Percentiles rank a stretch among this genome's conserved stretches.
These are phyloP conservation scores for Eupelmus urozonus DNA, from an alignment of 2,888 invertebrate genomes.

Conservation along the genomic window DNA sequence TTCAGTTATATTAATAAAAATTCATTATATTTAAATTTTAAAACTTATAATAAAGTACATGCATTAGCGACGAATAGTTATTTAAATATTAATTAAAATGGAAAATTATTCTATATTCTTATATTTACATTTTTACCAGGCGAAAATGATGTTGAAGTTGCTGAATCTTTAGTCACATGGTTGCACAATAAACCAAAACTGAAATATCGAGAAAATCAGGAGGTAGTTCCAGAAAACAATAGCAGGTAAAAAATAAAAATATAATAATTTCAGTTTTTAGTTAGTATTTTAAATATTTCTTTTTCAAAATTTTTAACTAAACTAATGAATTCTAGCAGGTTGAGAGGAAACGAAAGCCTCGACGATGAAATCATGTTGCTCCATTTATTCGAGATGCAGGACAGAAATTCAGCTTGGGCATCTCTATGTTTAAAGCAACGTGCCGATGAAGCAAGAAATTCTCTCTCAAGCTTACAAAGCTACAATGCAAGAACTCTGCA, in stretches of 20 bases:
- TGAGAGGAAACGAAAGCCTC: conserved; percentile 68
- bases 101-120: no score
- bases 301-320: no score
- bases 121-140: conserved; percentile 71
- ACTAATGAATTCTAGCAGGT: conserved; percentile 18
- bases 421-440: conserved; percentile 69
- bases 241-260: conserved; percentile 62
- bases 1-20: no score
- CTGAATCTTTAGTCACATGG: conserved; percentile 77
- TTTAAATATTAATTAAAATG: no score
- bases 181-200: conserved; percentile 68
- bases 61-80: no score
- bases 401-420: conserved; percentile 71
- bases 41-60: no score
- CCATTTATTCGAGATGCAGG: conserved; percentile 79
- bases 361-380: conserved; percentile 81
- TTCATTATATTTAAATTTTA: no score
- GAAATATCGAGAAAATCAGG: conserved; percentile 65
- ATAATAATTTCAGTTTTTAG: background rate
- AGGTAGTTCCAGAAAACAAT: conserved; percentile 63
- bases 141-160: conserved; percentile 85
- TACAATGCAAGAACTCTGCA: conserved; percentile 66
- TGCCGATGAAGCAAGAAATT: conserved; percentile 66
- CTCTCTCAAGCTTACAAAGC: conserved; percentile 63
- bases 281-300: conserved; percentile 6